Conservation (phyloP, 2,888 invertebrate species). For the Clusia tigrina region DNA sequence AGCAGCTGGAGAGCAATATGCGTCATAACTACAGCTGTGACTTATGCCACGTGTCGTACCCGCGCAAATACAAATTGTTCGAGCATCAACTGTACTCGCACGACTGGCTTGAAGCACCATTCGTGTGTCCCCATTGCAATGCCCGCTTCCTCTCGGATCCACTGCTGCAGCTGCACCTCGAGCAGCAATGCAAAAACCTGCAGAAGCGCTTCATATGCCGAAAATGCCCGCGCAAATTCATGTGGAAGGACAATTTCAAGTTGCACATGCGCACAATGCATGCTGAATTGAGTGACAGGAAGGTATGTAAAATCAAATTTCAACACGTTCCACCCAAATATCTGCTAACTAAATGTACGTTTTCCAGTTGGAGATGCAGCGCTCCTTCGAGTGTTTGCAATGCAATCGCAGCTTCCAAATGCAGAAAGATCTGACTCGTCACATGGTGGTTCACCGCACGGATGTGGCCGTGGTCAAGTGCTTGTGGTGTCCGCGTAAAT, state of each 20-base stretch:
- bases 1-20: constrained; percentile 25
- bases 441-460: constrained; percentile 48
- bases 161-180: constrained; percentile 67
- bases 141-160: constrained; percentile 67
- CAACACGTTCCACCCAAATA: too few species aligned
- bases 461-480: constrained; percentile 53
- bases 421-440: constrained; percentile 57
- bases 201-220: constrained; percentile 55
- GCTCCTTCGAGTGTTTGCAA: constrained; percentile 39
- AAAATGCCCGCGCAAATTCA: constrained; percentile 57
- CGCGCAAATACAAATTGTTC: constrained; percentile 55
- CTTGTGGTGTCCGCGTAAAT: constrained; percentile 57
- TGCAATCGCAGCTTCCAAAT: constrained; percentile 50
- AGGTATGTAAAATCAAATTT: too few species aligned
- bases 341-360: background rate
- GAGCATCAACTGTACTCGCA: constrained; percentile 55
- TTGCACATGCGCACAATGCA: constrained; percentile 46
- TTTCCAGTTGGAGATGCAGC: constrained; percentile 32
- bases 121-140: constrained; percentile 66
- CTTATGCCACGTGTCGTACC: constrained; percentile 46
- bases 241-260: constrained; percentile 59
- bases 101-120: constrained; percentile 64
- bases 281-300: background rate
- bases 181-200: constrained; percentile 58
- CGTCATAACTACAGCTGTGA: constrained; percentile 49